A percentile compares a stretch with the other conserved stretches of the same genome.
Conservation (phyloP, 2,797 vertebrate species). For the Adrianichthys oophorus region DNA sequence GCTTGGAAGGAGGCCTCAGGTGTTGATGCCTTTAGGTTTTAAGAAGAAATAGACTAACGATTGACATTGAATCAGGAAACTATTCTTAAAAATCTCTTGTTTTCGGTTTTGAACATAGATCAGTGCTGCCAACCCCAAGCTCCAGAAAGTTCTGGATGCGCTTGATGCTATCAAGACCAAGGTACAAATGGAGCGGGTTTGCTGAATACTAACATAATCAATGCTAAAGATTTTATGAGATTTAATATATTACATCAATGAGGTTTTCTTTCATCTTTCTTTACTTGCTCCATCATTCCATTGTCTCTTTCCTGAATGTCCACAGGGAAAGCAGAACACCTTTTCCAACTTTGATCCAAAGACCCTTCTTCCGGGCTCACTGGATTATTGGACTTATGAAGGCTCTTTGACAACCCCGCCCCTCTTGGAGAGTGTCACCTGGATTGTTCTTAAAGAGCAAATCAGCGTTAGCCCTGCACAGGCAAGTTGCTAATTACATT, state of each 20-base stretch:
- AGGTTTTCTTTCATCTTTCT: background rate
- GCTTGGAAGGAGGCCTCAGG: too few relatives aligned
- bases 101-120: slow-evolving; percentile 70
- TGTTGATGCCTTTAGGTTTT: background rate
- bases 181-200: slow-evolving; percentile 67
- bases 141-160: slow-evolving; percentile 89
- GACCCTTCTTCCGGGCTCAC: slow-evolving; percentile 83
- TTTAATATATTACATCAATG: too few relatives aligned
- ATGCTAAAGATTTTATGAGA: too few relatives aligned
- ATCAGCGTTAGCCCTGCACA: slow-evolving; percentile 87
- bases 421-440: slow-evolving; percentile 91
- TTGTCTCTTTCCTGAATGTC: background rate
- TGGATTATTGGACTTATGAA: slow-evolving; percentile 93
- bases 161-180: slow-evolving; percentile 87
- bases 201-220: too few relatives aligned
- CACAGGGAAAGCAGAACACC: slow-evolving; percentile 83
- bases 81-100: background rate
- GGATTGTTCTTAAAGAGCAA: slow-evolving; percentile 91
- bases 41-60: background rate
- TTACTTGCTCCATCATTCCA: background rate
- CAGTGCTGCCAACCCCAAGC: slow-evolving; percentile 85
- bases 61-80: too few relatives aligned
- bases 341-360: slow-evolving; percentile 87
- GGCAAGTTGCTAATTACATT: slow-evolving; percentile 61
- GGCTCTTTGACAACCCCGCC: slow-evolving; percentile 96